phyloP scores from a whole-genome alignment of 2,888 invertebrate genomes.

The Alentia gelatinosa region DNA sequence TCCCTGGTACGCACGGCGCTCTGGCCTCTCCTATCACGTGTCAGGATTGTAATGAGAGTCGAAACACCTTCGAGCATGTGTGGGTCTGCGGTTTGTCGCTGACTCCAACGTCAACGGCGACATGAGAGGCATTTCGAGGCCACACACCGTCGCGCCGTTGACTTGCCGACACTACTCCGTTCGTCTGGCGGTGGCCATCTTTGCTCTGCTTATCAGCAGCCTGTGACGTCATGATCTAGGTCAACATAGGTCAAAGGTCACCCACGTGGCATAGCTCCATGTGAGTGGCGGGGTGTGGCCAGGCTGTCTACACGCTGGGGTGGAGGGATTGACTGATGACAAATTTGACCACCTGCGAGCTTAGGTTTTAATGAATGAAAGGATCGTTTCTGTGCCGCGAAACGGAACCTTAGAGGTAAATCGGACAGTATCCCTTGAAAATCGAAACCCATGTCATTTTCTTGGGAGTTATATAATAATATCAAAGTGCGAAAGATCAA shows the following conservation, averaged over 20 bases:
- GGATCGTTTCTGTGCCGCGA: no score
- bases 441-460: no score
- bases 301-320: neutral
- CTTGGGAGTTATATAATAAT: no score
- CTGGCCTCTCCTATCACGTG: neutral
- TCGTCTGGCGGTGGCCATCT: neutral
- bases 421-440: no score
- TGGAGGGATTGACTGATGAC: neutral
- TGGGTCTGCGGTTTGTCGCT: neutral
- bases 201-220: neutral
- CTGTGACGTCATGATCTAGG: slow-evolving; percentile 19
- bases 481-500: no score
- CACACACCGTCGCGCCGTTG: neutral
- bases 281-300: neutral
- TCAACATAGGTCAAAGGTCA: neutral
- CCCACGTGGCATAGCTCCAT: neutral
- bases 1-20: neutral
- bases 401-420: no score
- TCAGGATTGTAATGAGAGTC: neutral
- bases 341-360: neutral
- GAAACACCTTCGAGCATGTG: neutral
- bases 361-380: no score
- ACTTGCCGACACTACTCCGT: neutral
- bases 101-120: neutral
- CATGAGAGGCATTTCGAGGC: slow-evolving; percentile 32